Percentiles rank a stretch among this genome's conserved stretches.
These are phyloP conservation scores for Tenrec ecaudatus DNA, from an alignment of 2,113 vertebrate species.

Conservation along the genomic window DNA sequence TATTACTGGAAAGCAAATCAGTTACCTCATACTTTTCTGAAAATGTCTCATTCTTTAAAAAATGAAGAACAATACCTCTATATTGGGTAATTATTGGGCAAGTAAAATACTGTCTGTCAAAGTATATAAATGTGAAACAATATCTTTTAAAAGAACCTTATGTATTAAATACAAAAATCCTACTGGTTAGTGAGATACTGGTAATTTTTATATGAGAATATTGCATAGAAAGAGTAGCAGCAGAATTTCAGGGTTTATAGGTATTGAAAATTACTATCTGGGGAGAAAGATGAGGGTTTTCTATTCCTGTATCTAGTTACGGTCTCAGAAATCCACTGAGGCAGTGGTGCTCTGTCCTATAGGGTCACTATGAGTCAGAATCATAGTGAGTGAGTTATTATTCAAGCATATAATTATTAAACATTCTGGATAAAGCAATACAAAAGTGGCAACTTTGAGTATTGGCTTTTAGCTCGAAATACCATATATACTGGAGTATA, in stretches of 20 bases:
- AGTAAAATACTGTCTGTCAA: slow-evolving; percentile 27
- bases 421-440: slow-evolving; percentile 56
- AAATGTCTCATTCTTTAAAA: neutral
- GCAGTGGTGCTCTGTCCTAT: too few relatives aligned
- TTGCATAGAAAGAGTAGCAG: neutral
- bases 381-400: neutral
- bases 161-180: slow-evolving; percentile 4
- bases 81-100: slow-evolving; percentile 6
- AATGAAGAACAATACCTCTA: neutral
- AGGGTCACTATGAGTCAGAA: too few relatives aligned
- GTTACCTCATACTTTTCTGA: slow-evolving; percentile 2
- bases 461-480: slow-evolving; percentile 1
- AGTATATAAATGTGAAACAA: slow-evolving; percentile 4
- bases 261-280: neutral
- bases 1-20: neutral
- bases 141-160: slow-evolving; percentile 4
- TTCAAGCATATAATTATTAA: neutral
- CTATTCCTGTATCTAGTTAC: too few relatives aligned
- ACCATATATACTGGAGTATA: neutral
- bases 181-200: slow-evolving; percentile 25
- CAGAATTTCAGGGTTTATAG: neutral
- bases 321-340: too few relatives aligned
- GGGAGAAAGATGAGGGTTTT: too few relatives aligned
- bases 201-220: slow-evolving; percentile 10
- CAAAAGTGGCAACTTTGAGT: neutral